phyloP scores from a whole-genome alignment of 2,113 vertebrate genomes.

The Siphamia tubifer region DNA sequence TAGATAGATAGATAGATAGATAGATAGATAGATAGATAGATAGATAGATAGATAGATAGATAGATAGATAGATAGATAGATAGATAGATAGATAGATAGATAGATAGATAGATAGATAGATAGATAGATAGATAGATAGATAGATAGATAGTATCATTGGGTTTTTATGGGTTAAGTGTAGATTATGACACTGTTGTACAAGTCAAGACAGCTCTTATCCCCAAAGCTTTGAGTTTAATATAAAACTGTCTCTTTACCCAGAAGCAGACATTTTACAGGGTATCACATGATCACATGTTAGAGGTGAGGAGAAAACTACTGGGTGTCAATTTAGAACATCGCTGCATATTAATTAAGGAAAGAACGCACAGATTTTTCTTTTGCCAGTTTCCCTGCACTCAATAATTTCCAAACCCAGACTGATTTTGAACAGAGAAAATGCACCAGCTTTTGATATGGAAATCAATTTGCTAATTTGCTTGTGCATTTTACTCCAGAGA shows the following conservation, averaged over 20 bases:
- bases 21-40: no score
- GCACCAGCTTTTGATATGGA: conserved; percentile 57
- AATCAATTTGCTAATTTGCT: conserved; percentile 58
- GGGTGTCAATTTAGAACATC: background rate
- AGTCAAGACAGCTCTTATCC: conserved; percentile 1
- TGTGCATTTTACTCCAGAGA: conserved; percentile 29
- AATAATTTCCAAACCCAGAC: background rate
- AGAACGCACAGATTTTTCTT: background rate
- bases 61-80: no score
- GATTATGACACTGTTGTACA: no score
- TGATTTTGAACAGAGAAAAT: conserved; percentile 6
- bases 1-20: no score
- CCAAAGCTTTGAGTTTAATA: background rate
- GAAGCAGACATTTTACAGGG: conserved; percentile 8
- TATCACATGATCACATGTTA: conserved; percentile 23
- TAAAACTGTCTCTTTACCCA: conserved; percentile 29
- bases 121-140: no score
- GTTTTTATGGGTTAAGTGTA: no score
- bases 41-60: no score
- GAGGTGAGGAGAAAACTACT: background rate
- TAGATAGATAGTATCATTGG: no score
- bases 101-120: no score
- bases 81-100: no score
- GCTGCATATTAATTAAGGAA: background rate
- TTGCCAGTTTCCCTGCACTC: background rate